phyloP scores from a whole-genome alignment of 1,140 invertebrate genomes.

The Penaeus chinensis region DNA sequence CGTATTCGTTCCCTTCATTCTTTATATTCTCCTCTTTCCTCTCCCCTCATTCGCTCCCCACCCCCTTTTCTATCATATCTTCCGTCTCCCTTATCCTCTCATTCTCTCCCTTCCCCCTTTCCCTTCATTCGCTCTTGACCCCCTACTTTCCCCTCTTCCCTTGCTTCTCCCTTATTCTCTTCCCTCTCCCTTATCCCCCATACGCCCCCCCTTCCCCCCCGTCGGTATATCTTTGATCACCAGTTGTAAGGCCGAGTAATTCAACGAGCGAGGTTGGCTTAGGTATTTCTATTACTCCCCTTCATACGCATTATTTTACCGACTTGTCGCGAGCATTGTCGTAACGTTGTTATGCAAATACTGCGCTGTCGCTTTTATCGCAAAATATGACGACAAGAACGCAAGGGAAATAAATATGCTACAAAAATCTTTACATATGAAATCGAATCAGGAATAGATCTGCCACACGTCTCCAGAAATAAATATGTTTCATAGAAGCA shows the following conservation, averaged over 20 bases:
- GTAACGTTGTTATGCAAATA: constrained; percentile 26
- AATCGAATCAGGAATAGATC: constrained; percentile 1
- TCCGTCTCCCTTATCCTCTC: too few species aligned
- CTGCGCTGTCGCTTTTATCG: constrained; percentile 23
- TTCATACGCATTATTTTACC: too few species aligned
- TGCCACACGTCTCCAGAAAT: not conserved
- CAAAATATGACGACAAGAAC: constrained; percentile 32
- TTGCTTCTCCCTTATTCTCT: not conserved
- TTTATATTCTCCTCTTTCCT: not conserved
- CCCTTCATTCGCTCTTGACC: not conserved
- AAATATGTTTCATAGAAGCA: too few species aligned
- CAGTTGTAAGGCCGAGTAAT: too few species aligned
- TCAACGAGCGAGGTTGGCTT: too few species aligned
- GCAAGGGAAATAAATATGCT: constrained; percentile 8
- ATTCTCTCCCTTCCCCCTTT: too few species aligned
- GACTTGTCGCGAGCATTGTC: constrained; percentile 8
- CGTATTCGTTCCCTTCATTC: not conserved
- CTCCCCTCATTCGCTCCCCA: not conserved
- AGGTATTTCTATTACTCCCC: too few species aligned
- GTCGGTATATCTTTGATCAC: too few species aligned
- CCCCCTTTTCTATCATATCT: not conserved
- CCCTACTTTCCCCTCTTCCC: not conserved
- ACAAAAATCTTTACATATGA: constrained; percentile 6
- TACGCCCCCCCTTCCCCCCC: too few species aligned
- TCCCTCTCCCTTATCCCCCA: too few species aligned